Percentiles rank a stretch among this genome's conserved stretches.
Conservation (phyloP, 53 echinoderm and acorn worm genomes). For the Echinometra lucunter region DNA sequence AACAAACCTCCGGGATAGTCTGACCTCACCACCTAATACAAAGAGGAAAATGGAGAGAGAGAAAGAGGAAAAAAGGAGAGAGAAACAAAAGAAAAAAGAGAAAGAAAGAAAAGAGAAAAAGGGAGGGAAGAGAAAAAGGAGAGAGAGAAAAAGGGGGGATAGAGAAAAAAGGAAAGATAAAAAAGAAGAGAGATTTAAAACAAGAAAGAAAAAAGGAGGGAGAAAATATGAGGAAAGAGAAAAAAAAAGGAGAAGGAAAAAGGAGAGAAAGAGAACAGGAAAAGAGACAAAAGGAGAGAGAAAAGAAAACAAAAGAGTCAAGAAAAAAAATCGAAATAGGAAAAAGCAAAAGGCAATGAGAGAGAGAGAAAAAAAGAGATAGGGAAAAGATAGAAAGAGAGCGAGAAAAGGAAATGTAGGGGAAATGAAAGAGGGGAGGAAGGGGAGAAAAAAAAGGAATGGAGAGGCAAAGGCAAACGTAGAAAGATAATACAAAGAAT, state of each 20-base stretch:
- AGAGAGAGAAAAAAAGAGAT: too few relatives aligned
- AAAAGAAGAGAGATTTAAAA: not conserved
- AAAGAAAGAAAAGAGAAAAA: not conserved
- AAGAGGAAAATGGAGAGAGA: not conserved
- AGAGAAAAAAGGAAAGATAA: not conserved
- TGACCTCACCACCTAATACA: slow-evolving; percentile 33
- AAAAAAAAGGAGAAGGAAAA: not conserved
- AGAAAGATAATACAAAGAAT: too few relatives aligned
- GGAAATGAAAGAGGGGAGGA: too few relatives aligned
- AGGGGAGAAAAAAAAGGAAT: too few relatives aligned
- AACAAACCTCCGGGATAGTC: slow-evolving; percentile 76
- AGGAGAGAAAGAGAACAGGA: not conserved
- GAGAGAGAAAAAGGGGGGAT: not conserved
- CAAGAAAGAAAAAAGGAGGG: not conserved
- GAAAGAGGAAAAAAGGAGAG: not conserved
- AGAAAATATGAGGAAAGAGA: not conserved
- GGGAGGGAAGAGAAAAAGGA: not conserved
- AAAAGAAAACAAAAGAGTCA: too few relatives aligned
- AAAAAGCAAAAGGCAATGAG: too few relatives aligned
- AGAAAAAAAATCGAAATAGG: too few relatives aligned
- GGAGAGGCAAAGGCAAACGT: too few relatives aligned
- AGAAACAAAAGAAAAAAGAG: not conserved
- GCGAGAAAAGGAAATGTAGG: too few relatives aligned
- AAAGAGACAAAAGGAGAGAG: too few relatives aligned
- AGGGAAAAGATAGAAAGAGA: too few relatives aligned